Conservation (phyloP, 2,888 invertebrate genomes). For the Noctua pronuba region DNA sequence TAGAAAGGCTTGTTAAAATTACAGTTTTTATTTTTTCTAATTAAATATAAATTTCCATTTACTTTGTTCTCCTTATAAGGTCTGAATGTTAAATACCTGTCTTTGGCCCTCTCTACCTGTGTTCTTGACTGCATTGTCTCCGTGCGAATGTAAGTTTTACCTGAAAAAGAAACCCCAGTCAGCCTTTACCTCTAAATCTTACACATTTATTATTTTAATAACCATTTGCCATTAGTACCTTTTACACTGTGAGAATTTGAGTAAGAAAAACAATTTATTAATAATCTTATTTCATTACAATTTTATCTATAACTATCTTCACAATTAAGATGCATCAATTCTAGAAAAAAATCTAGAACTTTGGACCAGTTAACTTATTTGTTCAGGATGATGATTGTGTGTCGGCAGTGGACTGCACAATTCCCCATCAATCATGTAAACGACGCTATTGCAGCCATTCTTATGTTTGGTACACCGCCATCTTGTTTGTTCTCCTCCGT, state of each 20-base stretch:
- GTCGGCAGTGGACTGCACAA: slow-evolving; percentile 12
- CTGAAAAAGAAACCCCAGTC: slow-evolving; percentile 57
- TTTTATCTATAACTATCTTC: not conserved
- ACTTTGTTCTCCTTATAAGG: not conserved
- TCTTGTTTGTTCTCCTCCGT: slow-evolving; percentile 50
- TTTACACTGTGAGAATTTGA: not conserved
- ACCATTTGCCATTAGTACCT: slow-evolving; percentile 65
- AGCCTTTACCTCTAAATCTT: slow-evolving; percentile 11
- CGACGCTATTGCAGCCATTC: slow-evolving; percentile 45
- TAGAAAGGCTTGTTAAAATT: too few relatives aligned
- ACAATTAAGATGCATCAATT: not conserved
- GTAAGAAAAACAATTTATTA: not conserved
- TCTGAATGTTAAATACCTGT: not conserved
- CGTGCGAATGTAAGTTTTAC: not conserved
- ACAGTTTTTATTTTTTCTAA: not conserved
- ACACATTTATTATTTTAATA: slow-evolving; percentile 55
- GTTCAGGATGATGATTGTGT: slow-evolving; percentile 52
- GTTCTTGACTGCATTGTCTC: not conserved
- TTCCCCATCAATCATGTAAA: slow-evolving; percentile 37
- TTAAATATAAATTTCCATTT: not conserved
- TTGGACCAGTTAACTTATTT: not conserved
- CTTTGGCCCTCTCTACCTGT: not conserved
- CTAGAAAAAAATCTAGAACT: not conserved
- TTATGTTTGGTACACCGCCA: slow-evolving; percentile 60
- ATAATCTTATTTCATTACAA: not conserved